Conservation (phyloP, 2,888 invertebrate genomes). For the Acanthococcus lagerstroemiae region DNA sequence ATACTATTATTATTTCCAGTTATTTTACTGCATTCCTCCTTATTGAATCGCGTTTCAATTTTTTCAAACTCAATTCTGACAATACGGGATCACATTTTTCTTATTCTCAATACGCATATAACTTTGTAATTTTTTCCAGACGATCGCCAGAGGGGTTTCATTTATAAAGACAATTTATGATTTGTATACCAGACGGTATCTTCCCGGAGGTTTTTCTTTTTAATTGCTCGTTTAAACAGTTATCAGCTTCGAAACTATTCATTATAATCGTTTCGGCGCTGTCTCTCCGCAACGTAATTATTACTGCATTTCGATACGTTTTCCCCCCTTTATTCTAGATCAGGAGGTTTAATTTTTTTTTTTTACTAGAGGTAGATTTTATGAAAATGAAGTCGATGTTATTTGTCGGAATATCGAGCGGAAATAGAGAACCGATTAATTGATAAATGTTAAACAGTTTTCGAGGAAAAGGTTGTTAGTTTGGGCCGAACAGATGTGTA, state of each 20-base stretch:
- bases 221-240: slow-evolving; percentile 28
- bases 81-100: too few species aligned
- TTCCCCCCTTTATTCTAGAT: background rate
- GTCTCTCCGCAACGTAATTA: slow-evolving; percentile 6
- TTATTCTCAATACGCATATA: background rate
- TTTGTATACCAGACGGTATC: slow-evolving; percentile 23
- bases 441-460: too few species aligned
- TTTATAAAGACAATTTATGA: slow-evolving; percentile 27
- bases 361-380: background rate
- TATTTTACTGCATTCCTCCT: too few species aligned
- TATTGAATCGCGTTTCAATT: too few species aligned
- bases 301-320: slow-evolving; percentile 19
- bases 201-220: slow-evolving; percentile 17
- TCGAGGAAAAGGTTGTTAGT: too few species aligned
- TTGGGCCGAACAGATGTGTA: too few species aligned
- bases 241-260: slow-evolving; percentile 22
- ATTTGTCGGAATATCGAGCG: too few species aligned
- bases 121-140: slow-evolving; percentile 20
- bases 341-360: background rate
- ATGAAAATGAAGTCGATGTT: background rate
- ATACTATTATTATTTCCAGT: too few species aligned
- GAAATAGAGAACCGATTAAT: too few species aligned
- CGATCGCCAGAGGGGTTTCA: slow-evolving; percentile 6
- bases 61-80: too few species aligned
- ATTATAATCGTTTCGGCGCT: slow-evolving; percentile 25